phyloP scores from a whole-genome alignment of 1,140 invertebrate genomes.

The Melipona quadrifasciata region DNA sequence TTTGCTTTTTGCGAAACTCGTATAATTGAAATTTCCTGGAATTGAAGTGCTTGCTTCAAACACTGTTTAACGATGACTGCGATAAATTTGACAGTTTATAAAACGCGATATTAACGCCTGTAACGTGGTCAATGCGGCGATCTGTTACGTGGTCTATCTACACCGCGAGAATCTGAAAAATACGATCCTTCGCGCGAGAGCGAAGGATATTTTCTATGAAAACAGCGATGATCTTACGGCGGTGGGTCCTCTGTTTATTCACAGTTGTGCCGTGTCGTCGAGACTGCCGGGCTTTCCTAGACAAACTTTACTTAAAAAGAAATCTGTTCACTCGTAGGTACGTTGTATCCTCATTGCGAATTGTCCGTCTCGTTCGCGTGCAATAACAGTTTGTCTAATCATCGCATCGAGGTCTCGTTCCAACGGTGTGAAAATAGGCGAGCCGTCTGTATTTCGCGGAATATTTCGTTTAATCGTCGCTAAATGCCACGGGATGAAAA shows the following conservation, averaged over 20 bases:
- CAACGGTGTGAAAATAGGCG: background rate
- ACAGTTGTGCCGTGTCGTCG: background rate
- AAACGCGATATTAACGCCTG: background rate
- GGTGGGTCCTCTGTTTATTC: background rate
- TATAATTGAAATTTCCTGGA: no score
- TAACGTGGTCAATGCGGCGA: background rate
- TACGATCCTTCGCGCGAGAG: background rate
- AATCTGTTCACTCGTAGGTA: background rate
- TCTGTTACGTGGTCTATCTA: background rate
- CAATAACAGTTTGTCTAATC: background rate
- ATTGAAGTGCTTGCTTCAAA: background rate
- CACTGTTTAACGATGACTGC: background rate
- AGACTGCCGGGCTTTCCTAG: background rate
- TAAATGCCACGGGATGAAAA: slow-evolving; percentile 16
- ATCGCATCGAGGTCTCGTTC: no score
- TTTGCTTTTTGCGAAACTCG: background rate
- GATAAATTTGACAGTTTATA: background rate
- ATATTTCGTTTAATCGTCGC: slow-evolving; percentile 52
- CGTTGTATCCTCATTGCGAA: background rate
- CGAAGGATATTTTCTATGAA: background rate
- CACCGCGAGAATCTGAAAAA: background rate
- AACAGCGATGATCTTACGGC: background rate
- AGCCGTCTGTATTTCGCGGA: background rate
- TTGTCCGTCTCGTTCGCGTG: background rate
- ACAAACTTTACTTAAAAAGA: background rate